Evolutionary conservation across 2,888 invertebrate species (phyloP), one percentile per base, ranked within the genome.

Genomic region (Brenthis ino): DNA sequence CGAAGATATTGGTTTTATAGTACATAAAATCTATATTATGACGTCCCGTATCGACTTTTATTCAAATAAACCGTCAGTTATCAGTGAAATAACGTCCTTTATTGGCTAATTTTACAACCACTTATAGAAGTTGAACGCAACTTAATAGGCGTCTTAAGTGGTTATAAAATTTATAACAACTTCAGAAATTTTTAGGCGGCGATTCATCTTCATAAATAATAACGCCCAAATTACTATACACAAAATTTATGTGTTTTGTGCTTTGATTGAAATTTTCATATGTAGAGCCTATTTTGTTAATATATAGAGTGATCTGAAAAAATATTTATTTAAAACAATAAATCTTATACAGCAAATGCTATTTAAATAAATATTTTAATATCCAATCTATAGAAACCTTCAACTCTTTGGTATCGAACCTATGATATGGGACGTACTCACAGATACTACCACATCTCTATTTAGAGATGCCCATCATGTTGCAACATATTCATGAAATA

Each of bases 21-120:
- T 61, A 69, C 64, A 48, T 69, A 61, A 69, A 67, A 43, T 66
- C 58, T 12, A 43, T 64, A 56, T 69, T 71, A 71, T 71, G 71
- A 71, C 64, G 64, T 61, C 50, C 65, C 60, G 50, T 69, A 64
- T 67, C 57, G 67, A 56, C 60, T 64, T 71, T 67, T 67, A 71
- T 69, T 71, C 61, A 67, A 64, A 69, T 69, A 71, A 63, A 71
- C 64, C 61, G 71, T 69, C 68, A 72, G 64, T 72, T 72, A 72
- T 72, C 72, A 71, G 72, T 57, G 68, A 68, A 67, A 61, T 73
- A 72, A 68, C 70, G 70, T 71, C 72, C 77, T 75, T 75, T 76
- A 78, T 78, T 76, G 76, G 74, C 75, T 74, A 73, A 75, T 77
- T 79, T 79, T 78, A 79, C 74, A 74, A 65, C 73, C 76, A 68